Conservation (phyloP, 2,797 vertebrate genomes). For the Buphagus erythrorhynchus region DNA sequence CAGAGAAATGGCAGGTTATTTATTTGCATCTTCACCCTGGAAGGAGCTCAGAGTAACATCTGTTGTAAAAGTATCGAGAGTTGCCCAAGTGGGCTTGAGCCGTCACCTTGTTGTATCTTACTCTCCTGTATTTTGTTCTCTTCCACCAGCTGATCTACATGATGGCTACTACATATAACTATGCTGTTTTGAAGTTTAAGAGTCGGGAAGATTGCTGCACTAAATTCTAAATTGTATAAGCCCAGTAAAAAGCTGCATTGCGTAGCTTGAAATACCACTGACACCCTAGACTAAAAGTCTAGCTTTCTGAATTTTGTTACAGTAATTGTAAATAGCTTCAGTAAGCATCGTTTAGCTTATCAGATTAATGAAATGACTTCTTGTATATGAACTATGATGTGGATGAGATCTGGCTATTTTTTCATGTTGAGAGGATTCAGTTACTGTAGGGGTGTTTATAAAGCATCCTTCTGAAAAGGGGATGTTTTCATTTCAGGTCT, state of each 20-base stretch:
- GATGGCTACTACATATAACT: constrained; percentile 99
- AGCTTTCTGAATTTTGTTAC: constrained; percentile 84
- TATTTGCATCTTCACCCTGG: constrained; percentile 40
- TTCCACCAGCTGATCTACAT: constrained; percentile 99
- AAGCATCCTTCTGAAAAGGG: constrained; percentile 56
- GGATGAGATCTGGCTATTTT: constrained; percentile 77
- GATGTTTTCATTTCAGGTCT: neutral
- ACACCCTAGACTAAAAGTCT: constrained; percentile 87
- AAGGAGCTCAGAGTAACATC: neutral
- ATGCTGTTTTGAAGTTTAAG: constrained; percentile 99
- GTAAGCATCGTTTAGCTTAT: constrained; percentile 82
- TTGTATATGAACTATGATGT: constrained; percentile 73
- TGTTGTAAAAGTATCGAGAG: constrained; percentile 44
- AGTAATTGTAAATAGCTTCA: constrained; percentile 93
- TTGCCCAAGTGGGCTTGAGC: constrained; percentile 53
- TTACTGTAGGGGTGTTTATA: constrained; percentile 64
- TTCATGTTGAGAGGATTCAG: constrained; percentile 72
- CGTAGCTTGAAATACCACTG: constrained; percentile 89
- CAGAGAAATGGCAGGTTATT: neutral
- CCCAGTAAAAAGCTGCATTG: constrained; percentile 77
- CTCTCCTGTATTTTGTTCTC: constrained; percentile 85
- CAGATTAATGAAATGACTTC: constrained; percentile 77
- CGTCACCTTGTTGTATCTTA: constrained; percentile 76
- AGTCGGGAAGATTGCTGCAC: constrained; percentile 99
- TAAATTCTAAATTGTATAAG: constrained; percentile 94